phyloP scores from a whole-genome alignment of 2,888 invertebrate genomes.

The Plagodis dolabraria region DNA sequence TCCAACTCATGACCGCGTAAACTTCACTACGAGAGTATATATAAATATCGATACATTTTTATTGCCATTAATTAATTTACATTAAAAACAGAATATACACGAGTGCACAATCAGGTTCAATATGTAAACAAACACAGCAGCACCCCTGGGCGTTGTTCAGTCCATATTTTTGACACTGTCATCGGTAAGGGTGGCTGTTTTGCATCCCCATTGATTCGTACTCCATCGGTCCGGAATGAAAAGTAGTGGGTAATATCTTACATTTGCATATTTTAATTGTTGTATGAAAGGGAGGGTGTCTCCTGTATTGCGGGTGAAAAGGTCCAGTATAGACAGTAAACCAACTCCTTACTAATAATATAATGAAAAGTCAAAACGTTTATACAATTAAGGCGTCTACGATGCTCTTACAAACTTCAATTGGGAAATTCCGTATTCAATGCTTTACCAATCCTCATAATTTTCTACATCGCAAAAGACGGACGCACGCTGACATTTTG shows the following conservation, averaged over 20 bases:
- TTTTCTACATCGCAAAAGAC: too few species aligned
- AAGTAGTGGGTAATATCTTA: constrained; percentile 79
- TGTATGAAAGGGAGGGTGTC: constrained; percentile 56
- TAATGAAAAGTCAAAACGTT: too few species aligned
- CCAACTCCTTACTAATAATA: background rate
- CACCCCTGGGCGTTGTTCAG: constrained; percentile 25
- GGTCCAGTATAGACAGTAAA: constrained; percentile 13
- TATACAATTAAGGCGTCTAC: too few species aligned
- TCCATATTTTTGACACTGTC: constrained; percentile 60
- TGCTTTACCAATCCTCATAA: too few species aligned
- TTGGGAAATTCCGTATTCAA: too few species aligned
- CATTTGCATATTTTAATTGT: constrained; percentile 85
- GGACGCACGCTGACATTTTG: too few species aligned
- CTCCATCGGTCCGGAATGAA: constrained; percentile 73
- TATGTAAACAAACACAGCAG: constrained; percentile 28
- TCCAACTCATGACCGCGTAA: too few species aligned
- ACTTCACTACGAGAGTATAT: too few species aligned
- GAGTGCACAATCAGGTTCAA: background rate
- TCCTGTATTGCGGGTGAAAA: constrained; percentile 29
- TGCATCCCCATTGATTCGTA: constrained; percentile 60
- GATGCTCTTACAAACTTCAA: too few species aligned
- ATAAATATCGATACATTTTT: too few species aligned
- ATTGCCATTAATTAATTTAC: background rate
- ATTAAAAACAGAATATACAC: background rate
- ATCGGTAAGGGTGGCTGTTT: constrained; percentile 51